Evolutionary conservation across 2,113 vertebrate species (phyloP), one percentile per base, ranked within the genome.

Genomic region (Oostethus manadensis): DNA sequence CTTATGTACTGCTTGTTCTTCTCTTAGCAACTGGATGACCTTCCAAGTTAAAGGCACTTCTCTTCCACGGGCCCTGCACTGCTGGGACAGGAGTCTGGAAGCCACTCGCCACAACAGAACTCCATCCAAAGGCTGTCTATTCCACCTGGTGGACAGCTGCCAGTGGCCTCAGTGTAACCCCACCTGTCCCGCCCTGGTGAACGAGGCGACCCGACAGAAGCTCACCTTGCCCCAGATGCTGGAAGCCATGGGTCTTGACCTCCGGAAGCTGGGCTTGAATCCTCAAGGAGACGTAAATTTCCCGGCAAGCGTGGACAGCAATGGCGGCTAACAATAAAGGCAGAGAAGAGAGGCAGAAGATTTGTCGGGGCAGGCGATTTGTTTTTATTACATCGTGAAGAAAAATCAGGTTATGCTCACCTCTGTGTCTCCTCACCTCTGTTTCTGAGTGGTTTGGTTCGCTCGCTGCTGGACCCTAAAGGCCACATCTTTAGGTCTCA

Each of bases 111-210:
- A 87, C 79, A 88, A 88, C 73, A 88, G 83, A 64, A 86, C 85
- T 0, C 76, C 84, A 0, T 43, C 88, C 5, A 92, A 90, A 74
- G 89, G 90, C 20, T 93, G 91, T 60, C 88, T 91, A 50, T 92
- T 90, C 68, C 87, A 91, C 68, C 78, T 93, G 33, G 77, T 93
- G 35, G 91, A 93, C 73, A 85, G 67, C 70, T 93, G 92, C 68
- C 90, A 89, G 29, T 85, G 79, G 88, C 91, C 91, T 15, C 91
- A 93, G 69, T 93, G 91, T 75, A 93, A 93, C 79, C 91, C 92
- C 60, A 92, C 89, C 46, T 93, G 92, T 68, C 90, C 91, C 4
- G 80, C 87, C 10, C 78, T 93, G 65, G 82, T 90, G 18, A 88
- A 92, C 56, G 87, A 68, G 66, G 81, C 81, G 66, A 89, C 90